Evolutionary conservation across 2,797 vertebrate genomes (phyloP), one percentile per base, ranked within the genome.

Genomic region (Sebastes itinus): DNA sequence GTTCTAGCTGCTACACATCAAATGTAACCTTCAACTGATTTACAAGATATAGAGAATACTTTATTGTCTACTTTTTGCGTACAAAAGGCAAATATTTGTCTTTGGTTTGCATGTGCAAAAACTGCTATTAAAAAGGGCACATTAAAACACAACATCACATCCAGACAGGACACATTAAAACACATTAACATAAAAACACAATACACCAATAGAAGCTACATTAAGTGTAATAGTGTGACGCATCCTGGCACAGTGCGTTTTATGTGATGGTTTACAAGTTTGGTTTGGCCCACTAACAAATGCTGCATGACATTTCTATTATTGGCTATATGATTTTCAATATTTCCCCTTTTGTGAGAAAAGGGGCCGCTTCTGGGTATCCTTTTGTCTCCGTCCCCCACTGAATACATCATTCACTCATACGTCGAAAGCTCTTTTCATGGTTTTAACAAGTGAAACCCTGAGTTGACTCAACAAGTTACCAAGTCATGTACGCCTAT

Each of bases 321-420:
- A 65, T 3, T 20, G 4, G 42, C 38, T 9, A 4, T 4, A 4
- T 46, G 1, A 54, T 72, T 38, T 35, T n/a, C 4, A 46, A 46
- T 46, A 46, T 20, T 46, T 20, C 42, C 42, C 42, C 42, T 7
- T 8, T 25, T 46, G 10, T 52, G 13, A 38, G 5, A 14, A 38
- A 16, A 42, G 38, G 38, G 38, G 2, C 11, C 14, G 25, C 9
- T 72, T 86, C 83, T 77, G 38, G 14, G 5, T 16, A 67, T 27
- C 14, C 16, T 27, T 61, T 2, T 13, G 4, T 49, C 25, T 63
- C 18, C 3, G 4, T 52, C 78, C 14, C 80, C 78, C 78, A 84
- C 81, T 75, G 42, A 71, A 38, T 80, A 66, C 77, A 63, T 75
- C 4, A 27, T 33, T 83, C 27, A 91, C 38, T 85, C 80, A 88